These are phyloP conservation scores for Pyrrhia umbra DNA, from an alignment of 2,888 invertebrate species.

Conservation along the genomic window DNA sequence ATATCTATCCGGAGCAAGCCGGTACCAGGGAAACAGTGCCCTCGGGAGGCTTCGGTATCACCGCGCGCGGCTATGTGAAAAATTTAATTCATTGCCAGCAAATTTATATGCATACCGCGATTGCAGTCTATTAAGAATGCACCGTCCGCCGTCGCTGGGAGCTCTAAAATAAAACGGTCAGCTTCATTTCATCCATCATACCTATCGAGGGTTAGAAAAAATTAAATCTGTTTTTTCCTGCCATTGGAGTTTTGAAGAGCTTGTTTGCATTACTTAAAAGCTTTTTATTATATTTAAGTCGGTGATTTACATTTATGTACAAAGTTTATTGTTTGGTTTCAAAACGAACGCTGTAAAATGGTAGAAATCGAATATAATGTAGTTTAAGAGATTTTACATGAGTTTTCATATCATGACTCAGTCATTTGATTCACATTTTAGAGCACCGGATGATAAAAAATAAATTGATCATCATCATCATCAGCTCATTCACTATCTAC, in stretches of 20 bases:
- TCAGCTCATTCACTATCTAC: no score
- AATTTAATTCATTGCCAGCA: conserved; percentile 81
- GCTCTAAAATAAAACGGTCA: conserved; percentile 77
- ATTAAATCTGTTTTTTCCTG: conserved; percentile 29
- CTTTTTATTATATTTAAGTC: not conserved
- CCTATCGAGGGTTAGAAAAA: conserved; percentile 48
- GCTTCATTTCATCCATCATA: conserved; percentile 73
- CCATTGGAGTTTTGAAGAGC: conserved; percentile 21
- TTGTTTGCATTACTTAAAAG: conserved; percentile 23
- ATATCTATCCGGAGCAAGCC: conserved; percentile 53
- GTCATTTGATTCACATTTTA: no score
- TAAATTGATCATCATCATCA: no score
- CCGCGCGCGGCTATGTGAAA: conserved; percentile 79
- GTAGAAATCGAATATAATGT: no score
- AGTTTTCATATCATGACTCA: no score
- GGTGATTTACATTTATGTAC: conserved; percentile 9
- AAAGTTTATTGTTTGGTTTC: not conserved
- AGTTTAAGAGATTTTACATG: no score
- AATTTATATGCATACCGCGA: conserved; percentile 85
- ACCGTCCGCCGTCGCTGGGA: conserved; percentile 70
- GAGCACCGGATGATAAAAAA: no score
- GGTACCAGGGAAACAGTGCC: conserved; percentile 57
- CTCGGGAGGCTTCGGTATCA: conserved; percentile 65
- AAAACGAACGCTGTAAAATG: no score
- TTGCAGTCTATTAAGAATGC: conserved; percentile 85